Conservation (phyloP, 2,888 invertebrate species). For the Tiliacea aurago region DNA sequence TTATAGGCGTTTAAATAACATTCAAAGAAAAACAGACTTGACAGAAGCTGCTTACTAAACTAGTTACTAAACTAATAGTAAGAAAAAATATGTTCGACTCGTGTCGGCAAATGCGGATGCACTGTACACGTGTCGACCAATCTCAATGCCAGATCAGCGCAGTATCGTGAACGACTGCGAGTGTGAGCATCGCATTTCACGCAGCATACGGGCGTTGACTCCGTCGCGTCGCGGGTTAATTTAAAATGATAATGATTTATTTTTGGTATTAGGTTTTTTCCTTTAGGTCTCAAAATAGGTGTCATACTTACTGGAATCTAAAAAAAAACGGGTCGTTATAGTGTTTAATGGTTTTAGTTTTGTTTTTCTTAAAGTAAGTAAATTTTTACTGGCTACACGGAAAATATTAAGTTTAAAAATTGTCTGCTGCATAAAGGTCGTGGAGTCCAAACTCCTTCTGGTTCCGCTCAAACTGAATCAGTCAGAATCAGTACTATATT, state of each 20-base stretch:
- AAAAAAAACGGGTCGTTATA: neutral
- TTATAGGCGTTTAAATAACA: neutral
- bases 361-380: neutral
- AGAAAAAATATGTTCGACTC: neutral
- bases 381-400: neutral
- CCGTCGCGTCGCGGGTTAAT: too few species aligned
- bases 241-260: too few species aligned
- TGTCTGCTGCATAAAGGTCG: neutral
- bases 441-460: neutral
- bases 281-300: neutral
- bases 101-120: neutral
- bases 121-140: neutral
- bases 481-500: too few species aligned
- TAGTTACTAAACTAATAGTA: neutral
- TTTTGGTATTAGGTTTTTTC: neutral
- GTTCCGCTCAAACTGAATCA: neutral
- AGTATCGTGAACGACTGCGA: neutral
- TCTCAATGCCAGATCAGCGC: neutral
- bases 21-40: too few species aligned
- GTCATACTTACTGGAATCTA: constrained; percentile 2
- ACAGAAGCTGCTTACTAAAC: neutral
- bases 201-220: neutral
- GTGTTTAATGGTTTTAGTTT: neutral
- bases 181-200: neutral
- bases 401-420: neutral